phyloP scores from a whole-genome alignment of 92 coral and sea anemone genomes.

The Phenganax subtilis region DNA sequence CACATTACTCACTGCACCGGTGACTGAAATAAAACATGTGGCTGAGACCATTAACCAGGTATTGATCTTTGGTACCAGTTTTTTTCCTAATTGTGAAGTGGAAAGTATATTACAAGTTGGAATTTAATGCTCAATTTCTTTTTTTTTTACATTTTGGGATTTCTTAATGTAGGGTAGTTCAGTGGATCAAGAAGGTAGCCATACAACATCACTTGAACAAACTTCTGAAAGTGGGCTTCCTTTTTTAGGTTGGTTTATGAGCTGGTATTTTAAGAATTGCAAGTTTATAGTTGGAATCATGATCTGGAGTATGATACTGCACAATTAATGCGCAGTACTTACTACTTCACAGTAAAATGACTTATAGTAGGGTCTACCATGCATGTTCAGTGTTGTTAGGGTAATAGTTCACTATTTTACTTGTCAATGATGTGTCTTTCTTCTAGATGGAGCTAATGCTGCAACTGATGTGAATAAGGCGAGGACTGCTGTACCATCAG shows the following conservation, averaged over 20 bases:
- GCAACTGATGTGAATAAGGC: conserved; percentile 65
- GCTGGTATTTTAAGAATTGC: not conserved
- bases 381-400: too few species aligned
- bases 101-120: not conserved
- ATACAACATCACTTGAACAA: conserved; percentile 4
- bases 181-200: conserved; percentile 17
- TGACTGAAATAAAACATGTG: conserved; percentile 55
- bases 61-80: not conserved
- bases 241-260: conserved; percentile 23
- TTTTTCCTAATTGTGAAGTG: not conserved
- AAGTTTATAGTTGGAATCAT: not conserved
- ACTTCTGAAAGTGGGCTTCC: conserved; percentile 8
- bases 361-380: too few species aligned
- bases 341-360: not conserved
- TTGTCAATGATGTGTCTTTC: not conserved
- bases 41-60: conserved; percentile 41
- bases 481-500: conserved; percentile 41
- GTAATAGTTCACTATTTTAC: too few species aligned
- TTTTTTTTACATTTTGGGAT: not conserved
- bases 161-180: not conserved
- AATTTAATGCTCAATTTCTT: not conserved
- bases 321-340: not conserved
- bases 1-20: conserved; percentile 63
- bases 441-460: conserved; percentile 69
- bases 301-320: not conserved